A percentile compares a stretch with the other conserved stretches of the same genome.
These are phyloP conservation scores for Xanthia icteritia DNA, from an alignment of 2,888 invertebrate genomes.

Conservation along the genomic window DNA sequence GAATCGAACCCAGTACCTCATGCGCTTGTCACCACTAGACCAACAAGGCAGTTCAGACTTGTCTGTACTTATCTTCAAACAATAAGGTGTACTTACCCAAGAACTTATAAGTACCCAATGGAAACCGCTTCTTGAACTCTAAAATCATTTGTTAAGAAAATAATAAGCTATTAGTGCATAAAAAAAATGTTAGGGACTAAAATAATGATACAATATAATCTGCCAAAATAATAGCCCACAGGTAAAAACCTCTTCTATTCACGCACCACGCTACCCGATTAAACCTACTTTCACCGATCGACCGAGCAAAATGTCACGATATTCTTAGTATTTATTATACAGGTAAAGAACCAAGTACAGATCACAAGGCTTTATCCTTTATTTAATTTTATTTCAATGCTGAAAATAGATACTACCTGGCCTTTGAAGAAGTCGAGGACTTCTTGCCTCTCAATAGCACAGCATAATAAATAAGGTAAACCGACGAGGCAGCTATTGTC, in stretches of 20 bases:
- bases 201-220: background rate
- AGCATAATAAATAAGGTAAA: constrained; percentile 59
- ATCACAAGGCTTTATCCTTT: constrained; percentile 48
- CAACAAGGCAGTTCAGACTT: background rate
- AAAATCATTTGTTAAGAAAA: background rate
- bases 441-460: constrained; percentile 28
- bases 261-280: constrained; percentile 12
- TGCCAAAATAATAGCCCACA: background rate
- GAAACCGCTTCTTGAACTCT: background rate
- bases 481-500: constrained; percentile 34
- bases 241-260: constrained; percentile 18
- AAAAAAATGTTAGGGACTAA: background rate
- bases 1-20: background rate
- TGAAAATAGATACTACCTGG: constrained; percentile 35
- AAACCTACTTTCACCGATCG: constrained; percentile 3
- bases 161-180: background rate
- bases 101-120: background rate
- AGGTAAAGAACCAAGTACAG: constrained; percentile 21
- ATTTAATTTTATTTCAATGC: constrained; percentile 42
- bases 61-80: background rate
- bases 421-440: constrained; percentile 34
- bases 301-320: constrained; percentile 41
- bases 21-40: background rate
- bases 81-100: background rate
- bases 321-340: constrained; percentile 29